Evolutionary conservation across 1,140 invertebrate genomes (phyloP).

Genomic region (Drosophila dunni): DNA sequence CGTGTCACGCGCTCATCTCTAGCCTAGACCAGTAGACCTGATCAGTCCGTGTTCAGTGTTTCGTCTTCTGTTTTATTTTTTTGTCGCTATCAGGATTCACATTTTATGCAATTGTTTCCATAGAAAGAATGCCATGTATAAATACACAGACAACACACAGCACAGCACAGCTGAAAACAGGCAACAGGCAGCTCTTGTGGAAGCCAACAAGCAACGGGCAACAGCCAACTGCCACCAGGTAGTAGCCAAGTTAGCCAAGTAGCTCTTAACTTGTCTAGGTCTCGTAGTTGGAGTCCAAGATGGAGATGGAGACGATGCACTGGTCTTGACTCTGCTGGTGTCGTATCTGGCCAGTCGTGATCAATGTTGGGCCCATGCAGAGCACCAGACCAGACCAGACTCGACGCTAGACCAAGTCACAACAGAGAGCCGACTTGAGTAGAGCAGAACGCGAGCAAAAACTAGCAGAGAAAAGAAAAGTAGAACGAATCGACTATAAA

Average conservation of each 20-base stretch:
- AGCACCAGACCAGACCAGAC: conserved; percentile 34
- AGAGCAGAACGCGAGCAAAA: not conserved
- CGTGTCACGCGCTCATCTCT: conserved; percentile 7
- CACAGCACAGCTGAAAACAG: conserved; percentile 30
- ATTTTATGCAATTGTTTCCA: conserved; percentile 83
- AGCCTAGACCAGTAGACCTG: conserved; percentile 21
- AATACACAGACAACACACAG: conserved; percentile 51
- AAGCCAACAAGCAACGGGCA: conserved; percentile 22
- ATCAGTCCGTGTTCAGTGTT: conserved; percentile 26
- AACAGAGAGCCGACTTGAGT: conserved; percentile 16
- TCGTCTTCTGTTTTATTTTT: conserved; percentile 55
- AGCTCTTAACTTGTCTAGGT: conserved; percentile 54
- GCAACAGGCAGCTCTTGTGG: conserved; percentile 10
- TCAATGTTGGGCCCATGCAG: conserved; percentile 66
- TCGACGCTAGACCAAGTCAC: conserved; percentile 18
- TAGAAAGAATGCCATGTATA: conserved; percentile 78
- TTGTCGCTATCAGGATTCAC: conserved; percentile 79
- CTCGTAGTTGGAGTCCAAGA: conserved; percentile 17
- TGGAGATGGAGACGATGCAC: conserved; percentile 25
- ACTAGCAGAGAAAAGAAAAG: no score
- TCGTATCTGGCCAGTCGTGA: conserved; percentile 75
- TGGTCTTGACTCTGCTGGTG: conserved; percentile 6
- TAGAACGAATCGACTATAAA: no score
- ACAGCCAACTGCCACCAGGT: conserved; percentile 27
- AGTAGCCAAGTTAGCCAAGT: conserved; percentile 51